Percentiles rank a stretch among this genome's conserved stretches.
Conservation (phyloP, 2,888 invertebrate genomes). For the Psylliodes chrysocephalus region DNA sequence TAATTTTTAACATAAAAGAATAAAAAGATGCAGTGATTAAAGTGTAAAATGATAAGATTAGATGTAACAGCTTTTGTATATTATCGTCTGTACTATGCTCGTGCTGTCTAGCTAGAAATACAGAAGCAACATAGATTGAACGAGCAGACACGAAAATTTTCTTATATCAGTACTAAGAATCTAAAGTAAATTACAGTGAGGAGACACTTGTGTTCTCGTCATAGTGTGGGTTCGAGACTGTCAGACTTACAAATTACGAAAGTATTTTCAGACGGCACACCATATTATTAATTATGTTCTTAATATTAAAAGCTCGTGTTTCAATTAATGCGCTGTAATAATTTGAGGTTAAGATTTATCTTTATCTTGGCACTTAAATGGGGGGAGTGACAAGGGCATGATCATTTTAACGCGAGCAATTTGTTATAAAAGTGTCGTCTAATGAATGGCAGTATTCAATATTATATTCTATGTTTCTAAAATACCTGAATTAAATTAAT, state of each 20-base stretch:
- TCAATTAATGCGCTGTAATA: constrained; percentile 22
- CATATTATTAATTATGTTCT: constrained; percentile 22
- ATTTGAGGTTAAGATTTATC: constrained; percentile 23
- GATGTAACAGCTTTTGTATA: no score
- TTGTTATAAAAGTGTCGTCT: neutral
- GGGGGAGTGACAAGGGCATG: neutral
- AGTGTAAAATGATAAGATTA: no score
- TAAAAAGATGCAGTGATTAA: no score
- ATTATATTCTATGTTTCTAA: no score
- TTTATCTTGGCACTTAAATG: neutral
- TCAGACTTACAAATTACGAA: constrained; percentile 30
- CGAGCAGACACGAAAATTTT: constrained; percentile 39
- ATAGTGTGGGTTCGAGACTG: constrained; percentile 42
- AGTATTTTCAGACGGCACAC: constrained; percentile 26
- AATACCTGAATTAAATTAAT: no score
- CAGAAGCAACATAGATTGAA: constrained; percentile 8
- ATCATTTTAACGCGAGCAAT: neutral
- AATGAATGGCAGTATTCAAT: neutral
- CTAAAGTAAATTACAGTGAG: constrained; percentile 45
- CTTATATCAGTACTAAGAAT: constrained; percentile 43
- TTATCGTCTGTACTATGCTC: no score
- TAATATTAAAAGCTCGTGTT: constrained; percentile 23
- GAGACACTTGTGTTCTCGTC: constrained; percentile 44
- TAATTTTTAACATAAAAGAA: no score
- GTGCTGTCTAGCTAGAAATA: neutral